These are phyloP conservation scores for Portunus trituberculatus DNA, from an alignment of 1,140 invertebrate species.

Conservation along the genomic window DNA sequence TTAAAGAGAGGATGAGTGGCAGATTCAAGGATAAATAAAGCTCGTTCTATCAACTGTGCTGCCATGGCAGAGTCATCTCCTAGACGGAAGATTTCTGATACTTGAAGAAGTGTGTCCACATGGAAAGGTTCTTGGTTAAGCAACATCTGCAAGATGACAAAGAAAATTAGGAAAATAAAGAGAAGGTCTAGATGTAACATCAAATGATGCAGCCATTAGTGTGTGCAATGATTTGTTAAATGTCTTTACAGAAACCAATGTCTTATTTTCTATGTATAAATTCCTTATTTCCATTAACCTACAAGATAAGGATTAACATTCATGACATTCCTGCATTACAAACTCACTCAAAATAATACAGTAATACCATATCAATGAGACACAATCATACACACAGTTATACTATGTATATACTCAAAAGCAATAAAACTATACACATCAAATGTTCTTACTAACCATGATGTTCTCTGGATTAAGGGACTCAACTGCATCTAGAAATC, in stretches of 20 bases:
- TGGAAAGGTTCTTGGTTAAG: slow-evolving; percentile 90
- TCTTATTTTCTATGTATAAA: too few species aligned
- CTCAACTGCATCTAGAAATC: slow-evolving; percentile 90
- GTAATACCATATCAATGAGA: too few species aligned
- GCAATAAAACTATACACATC: neutral
- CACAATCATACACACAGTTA: too few species aligned
- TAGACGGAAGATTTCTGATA: slow-evolving; percentile 90
- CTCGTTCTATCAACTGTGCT: slow-evolving; percentile 89
- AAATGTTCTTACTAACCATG: slow-evolving; percentile 82
- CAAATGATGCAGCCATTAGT: too few species aligned
- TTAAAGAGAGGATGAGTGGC: slow-evolving; percentile 91
- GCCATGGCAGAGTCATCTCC: slow-evolving; percentile 90
- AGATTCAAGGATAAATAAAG: slow-evolving; percentile 88
- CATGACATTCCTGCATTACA: too few species aligned
- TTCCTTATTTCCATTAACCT: too few species aligned
- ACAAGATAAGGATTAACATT: too few species aligned
- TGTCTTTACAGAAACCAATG: too few species aligned
- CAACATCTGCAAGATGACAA: slow-evolving; percentile 82
- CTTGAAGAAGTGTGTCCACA: slow-evolving; percentile 91
- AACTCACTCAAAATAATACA: too few species aligned
- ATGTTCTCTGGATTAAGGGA: slow-evolving; percentile 91
- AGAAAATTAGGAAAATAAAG: neutral
- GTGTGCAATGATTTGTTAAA: too few species aligned
- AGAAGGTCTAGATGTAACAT: too few species aligned
- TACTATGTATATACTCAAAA: neutral